Base-by-base conservation (phyloP, 2,797 vertebrate species). In the Danionella dracula region DNA sequence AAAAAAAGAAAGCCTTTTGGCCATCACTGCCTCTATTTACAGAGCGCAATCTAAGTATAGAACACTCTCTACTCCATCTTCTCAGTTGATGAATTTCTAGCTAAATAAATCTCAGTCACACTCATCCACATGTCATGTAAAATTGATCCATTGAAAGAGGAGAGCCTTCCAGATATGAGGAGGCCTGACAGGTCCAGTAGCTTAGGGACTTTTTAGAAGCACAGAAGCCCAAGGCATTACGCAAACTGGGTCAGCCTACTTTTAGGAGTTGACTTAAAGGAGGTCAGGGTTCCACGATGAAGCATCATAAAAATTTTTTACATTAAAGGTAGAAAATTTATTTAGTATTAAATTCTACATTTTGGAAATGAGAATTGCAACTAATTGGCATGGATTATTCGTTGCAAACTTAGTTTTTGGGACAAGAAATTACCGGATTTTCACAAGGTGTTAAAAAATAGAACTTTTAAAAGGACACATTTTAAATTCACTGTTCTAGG, bases 211-310 rank as follows among this genome's bases (percentile, higher is more conserved):
- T 13, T 15, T 10, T 21, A 32, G 56, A 35, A 35, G 40, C 56
- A 41, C 44, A 41, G 44, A 50, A 63, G 46, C 34, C 51, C 13
- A 46, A 49, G 53, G 63, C n/a, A 13, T 34, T 48, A 31, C 16
- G 27, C 42, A 59, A 77, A 77, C 63, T 81, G 75, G 79, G 76
- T 78, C 75, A 78, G 48, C 19, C 66, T 70, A 61, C 59, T 76
- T 74, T 76, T 60, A 66, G 46, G 59, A 40, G 21, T 41, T 65
- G 61, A 41, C 20, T 70, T 29, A 46, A 73, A 32, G 35, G 19
- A 27, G 38, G 15, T 2, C 2, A 1, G 21, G 35, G 66, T 46
- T 40, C n/a, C 46, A 37, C 8, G 16, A 45, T 9, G 32, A 9
- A 31, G 23, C 23, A 27, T 27, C 23, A 27, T 27, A 27, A n/a